Evolutionary conservation across 1,140 invertebrate species (phyloP), one percentile per base, ranked within the genome.

Genomic region (Lucilia sericata): DNA sequence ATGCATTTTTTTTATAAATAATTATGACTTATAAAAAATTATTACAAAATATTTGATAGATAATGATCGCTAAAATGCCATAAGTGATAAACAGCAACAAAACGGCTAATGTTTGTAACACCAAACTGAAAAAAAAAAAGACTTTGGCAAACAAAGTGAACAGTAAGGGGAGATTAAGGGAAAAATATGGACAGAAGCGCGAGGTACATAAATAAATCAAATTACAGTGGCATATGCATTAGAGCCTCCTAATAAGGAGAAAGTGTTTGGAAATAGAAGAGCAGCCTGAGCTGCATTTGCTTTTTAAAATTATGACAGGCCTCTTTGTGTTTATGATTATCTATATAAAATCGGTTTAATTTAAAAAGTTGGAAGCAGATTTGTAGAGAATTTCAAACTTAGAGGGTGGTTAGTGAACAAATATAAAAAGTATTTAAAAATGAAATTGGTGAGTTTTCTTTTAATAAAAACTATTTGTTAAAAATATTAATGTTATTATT

Each of bases 1-100:
- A 9, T n/a, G 17, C 51, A 55, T 55, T 55, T 1, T 55, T 70
- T n/a, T 60, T 60, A 0, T n/a, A 60, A 70, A 25, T 21, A 70
- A 70, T 70, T 70, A 70, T 70, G 65, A 70, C 65, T 25, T 12
- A 42, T n/a, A n/a, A n/a, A 30, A 30, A 70, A 70, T 19, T 70
- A 70, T 70, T 70, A 12, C 65, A 70, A 70, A 70, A 70, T 12
- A 70, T 70, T 21, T 30, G 19, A 70, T 25, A 70, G 65, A 70
- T 70, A 70, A n/a, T 70, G 65, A 70, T 70, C 19, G n/a, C 21
- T 17, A 70, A 70, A 70, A 21, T n/a, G 55, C 65, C 65, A 70
- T 10, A 70, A 42, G 42, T 8, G 42, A 8, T 8, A 9, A 70
- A 70, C 9, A 70, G 25, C 1, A 30, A 30, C 25, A 30, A 30